A percentile compares a stretch with the other conserved stretches of the same genome.
Conservation (phyloP, 2,113 vertebrate genomes). For the Cheirogaleus medius region DNA sequence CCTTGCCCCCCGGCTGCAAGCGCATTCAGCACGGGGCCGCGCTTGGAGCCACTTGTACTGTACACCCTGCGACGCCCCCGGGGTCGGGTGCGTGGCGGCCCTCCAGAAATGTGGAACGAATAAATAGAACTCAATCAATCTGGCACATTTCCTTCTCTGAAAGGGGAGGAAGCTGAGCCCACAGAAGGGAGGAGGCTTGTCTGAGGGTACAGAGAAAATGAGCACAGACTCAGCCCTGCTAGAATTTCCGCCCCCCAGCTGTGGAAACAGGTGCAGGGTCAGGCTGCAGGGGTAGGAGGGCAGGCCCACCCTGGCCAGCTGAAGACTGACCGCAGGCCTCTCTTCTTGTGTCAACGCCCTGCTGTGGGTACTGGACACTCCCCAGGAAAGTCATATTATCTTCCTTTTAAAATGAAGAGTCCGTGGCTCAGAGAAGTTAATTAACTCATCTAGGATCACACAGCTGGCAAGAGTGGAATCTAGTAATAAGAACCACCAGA, state of each 20-base stretch:
- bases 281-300: neutral
- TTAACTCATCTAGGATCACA: neutral
- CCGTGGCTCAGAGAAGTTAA: neutral
- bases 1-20: too few species aligned
- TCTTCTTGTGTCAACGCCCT: fast-evolving
- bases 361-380: neutral
- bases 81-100: fast-evolving
- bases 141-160: neutral
- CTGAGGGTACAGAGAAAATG: neutral
- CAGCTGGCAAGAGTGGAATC: neutral
- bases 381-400: neutral
- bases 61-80: neutral
- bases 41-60: fast-evolving
- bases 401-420: neutral
- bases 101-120: neutral
- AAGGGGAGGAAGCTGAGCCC: neutral
- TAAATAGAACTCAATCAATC: neutral
- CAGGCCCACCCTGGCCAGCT: neutral
- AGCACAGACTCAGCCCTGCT: neutral
- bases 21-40: too few species aligned
- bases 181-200: too few species aligned
- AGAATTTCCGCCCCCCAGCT: neutral
- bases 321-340: neutral
- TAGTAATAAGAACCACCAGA: neutral
- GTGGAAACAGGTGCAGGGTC: neutral